Evolutionary conservation across 2,113 vertebrate genomes (phyloP), one percentile per base, ranked within the genome.

Genomic region (Maylandia zebra): DNA sequence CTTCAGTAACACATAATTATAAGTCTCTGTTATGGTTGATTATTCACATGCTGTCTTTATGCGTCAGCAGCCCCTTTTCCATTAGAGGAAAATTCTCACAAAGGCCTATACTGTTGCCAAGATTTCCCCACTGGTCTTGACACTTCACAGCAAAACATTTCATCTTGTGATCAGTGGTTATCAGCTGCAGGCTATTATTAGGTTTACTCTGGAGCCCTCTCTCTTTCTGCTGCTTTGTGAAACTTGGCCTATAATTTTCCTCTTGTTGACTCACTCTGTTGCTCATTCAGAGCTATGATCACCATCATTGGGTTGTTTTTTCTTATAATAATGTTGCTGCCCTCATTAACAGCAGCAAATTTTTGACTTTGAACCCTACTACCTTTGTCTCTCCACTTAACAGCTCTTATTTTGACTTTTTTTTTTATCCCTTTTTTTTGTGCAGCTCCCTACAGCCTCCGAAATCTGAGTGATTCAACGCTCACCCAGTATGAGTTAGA

Each of bases 401-500:
- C 48, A 81, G 34, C 7, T 64, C 50, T 87, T 6, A 5, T 45
- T 85, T 38, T 6, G 4, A 7, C 38, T 41, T 69, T 66, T 41
- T 41, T 41, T 57, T 82, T 10, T 4, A 86, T 90, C 83, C 3
- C 11, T 43, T 90, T 85, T 30, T 81, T 76, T 22, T 4, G 81
- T 17, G 1, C 92, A 99, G 98, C 98, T 3, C 93, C 94, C 36
- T 99, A 98, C 93, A 94, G 97, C 85, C 88, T 97, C 87, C 95
- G 96, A 89, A 99, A 99, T 95, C 97, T 99, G 95, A 98, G 97
- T 78, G 97, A 98, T 53, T 96, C 98, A 5, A 92, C 96, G 76
- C 96, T 98, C 95, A 97, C 95, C 24, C 98, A 99, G 93, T 98
- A 98, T 16, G 97, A 99, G 92, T 94, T 99, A 94, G 96, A 98